These are phyloP conservation scores for Leucoma salicis DNA, from an alignment of 2,888 invertebrate genomes.

Conservation along the genomic window DNA sequence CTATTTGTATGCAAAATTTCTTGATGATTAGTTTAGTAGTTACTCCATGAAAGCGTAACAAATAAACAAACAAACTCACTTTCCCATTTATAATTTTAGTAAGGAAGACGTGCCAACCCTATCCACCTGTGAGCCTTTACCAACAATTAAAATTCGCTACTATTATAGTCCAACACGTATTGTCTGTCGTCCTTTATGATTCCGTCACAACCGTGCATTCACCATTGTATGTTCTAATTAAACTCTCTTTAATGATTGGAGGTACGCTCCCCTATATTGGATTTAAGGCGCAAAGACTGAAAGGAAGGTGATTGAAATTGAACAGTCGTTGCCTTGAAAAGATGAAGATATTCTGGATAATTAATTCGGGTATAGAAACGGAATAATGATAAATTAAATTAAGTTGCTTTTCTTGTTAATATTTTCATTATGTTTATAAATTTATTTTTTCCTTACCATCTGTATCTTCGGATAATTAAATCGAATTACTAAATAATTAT, in stretches of 20 bases:
- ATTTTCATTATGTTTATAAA: background rate
- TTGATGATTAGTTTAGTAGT: no score
- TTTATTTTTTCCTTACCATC: background rate
- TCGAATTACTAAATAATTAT: no score
- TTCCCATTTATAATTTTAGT: no score
- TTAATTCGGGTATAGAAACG: conserved; percentile 17
- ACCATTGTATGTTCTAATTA: conserved; percentile 61
- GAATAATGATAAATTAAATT: conserved; percentile 1
- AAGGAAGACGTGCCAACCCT: background rate
- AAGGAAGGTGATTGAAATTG: conserved; percentile 34
- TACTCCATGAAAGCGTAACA: no score
- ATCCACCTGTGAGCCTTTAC: conserved; percentile 9
- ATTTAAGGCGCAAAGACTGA: conserved; percentile 50
- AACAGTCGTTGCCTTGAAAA: conserved; percentile 21
- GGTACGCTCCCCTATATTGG: conserved; percentile 51
- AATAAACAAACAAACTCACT: no score
- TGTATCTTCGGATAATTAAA: no score
- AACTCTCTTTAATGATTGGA: conserved; percentile 49
- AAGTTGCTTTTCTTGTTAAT: background rate
- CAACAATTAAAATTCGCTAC: conserved; percentile 54
- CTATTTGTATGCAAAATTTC: no score
- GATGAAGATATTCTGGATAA: conserved; percentile 22
- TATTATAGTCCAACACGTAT: conserved; percentile 48
- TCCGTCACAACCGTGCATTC: conserved; percentile 44
- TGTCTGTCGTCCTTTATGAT: conserved; percentile 44